Conservation (phyloP, 2,113 vertebrate genomes). For the Verasper variegatus region DNA sequence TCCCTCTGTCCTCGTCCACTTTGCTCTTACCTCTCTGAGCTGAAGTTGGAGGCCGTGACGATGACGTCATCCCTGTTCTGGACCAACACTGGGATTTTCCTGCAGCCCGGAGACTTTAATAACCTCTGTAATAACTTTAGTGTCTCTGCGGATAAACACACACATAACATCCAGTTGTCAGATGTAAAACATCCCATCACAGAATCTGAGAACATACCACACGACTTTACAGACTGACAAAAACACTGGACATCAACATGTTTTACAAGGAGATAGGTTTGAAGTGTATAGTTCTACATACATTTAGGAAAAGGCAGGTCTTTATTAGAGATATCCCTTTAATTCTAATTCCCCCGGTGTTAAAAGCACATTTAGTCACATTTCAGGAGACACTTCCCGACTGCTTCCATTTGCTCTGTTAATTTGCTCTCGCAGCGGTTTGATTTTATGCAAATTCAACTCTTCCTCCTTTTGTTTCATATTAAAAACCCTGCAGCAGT, state of each 20-base stretch:
- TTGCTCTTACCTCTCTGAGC: conserved; percentile 90
- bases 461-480: conserved; percentile 8
- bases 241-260: neutral
- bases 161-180: neutral
- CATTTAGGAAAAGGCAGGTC: rapidly evolving
- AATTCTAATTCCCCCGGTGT: neutral
- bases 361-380: neutral
- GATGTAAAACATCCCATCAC: neutral
- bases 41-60: conserved; percentile 96
- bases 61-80: conserved; percentile 98
- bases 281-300: neutral
- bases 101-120: conserved; percentile 95
- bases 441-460: conserved; percentile 3
- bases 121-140: conserved; percentile 93
- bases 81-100: conserved; percentile 96
- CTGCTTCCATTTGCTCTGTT: neutral
- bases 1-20: neutral
- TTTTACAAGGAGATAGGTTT: neutral
- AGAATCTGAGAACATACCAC: neutral
- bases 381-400: neutral
- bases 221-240: neutral
- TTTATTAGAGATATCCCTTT: neutral
- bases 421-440: neutral
- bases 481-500: neutral
- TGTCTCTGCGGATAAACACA: conserved; percentile 84